Percentiles rank a stretch among this genome's conserved stretches.
Conservation (phyloP, 2,797 vertebrate species). For the Jordanella pulchra region DNA sequence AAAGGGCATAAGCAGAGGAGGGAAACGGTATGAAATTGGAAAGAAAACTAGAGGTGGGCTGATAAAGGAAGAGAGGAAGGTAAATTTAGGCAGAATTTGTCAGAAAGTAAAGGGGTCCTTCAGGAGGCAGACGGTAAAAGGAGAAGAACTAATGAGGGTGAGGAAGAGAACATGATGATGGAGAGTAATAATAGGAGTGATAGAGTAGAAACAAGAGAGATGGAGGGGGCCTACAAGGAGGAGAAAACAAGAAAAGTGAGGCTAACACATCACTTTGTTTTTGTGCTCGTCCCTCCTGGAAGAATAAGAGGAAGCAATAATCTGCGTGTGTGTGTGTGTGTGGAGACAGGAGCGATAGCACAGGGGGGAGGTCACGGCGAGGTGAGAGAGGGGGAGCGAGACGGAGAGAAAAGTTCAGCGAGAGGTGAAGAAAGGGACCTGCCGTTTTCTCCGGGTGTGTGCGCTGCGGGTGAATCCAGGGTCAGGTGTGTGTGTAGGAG, state of each 20-base stretch:
- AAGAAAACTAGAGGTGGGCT: background rate
- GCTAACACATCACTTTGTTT: constrained; percentile 57
- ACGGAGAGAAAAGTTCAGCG: constrained; percentile 78
- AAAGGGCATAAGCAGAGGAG: constrained; percentile 5
- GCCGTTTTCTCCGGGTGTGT: constrained; percentile 46
- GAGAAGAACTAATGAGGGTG: background rate
- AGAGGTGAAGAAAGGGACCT: constrained; percentile 71
- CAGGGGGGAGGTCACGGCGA: constrained; percentile 87
- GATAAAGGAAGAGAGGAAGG: background rate
- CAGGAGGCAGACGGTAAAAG: background rate
- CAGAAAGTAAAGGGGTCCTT: background rate
- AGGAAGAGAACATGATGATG: background rate
- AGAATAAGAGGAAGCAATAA: constrained; percentile 75
- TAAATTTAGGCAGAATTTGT: background rate
- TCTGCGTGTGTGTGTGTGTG: constrained; percentile 65
- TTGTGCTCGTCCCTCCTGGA: constrained; percentile 40
- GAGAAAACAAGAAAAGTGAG: constrained; percentile 60
- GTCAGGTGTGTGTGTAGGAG: constrained; percentile 57
- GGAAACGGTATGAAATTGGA: constrained; percentile 11
- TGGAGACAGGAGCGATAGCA: constrained; percentile 77
- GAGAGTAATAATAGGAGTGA: constrained; percentile 24
- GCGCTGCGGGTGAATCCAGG: constrained; percentile 58
- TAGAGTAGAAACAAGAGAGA: constrained; percentile 38
- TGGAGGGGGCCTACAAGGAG: constrained; percentile 69
- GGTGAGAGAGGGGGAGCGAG: constrained; percentile 87